These are phyloP conservation scores for Esox niger DNA, from an alignment of 2,113 vertebrate genomes.

Conservation along the genomic window DNA sequence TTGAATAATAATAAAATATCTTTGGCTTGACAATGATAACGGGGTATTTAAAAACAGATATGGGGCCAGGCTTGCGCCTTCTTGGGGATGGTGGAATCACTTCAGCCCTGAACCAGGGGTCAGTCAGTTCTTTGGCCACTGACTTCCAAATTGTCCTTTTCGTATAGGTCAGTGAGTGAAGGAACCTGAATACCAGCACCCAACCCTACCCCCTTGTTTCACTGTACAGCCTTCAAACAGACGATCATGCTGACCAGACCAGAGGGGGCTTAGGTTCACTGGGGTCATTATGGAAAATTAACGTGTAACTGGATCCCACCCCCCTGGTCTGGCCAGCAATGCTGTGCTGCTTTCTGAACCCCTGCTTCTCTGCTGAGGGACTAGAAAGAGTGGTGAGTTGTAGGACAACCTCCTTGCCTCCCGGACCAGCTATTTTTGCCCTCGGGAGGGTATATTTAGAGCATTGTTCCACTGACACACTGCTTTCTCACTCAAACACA, in stretches of 20 bases:
- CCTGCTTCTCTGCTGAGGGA: not conserved
- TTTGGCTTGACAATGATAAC: too few relatives aligned
- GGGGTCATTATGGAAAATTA: slow-evolving; percentile 36
- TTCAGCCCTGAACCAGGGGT: too few relatives aligned
- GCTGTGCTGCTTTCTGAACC: not conserved
- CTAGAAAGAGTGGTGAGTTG: not conserved
- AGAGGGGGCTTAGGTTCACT: slow-evolving; percentile 30
- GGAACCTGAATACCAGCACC: slow-evolving; percentile 11
- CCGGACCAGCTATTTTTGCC: slow-evolving; percentile 56
- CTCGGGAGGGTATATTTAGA: slow-evolving; percentile 62
- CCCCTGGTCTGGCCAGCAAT: slow-evolving; percentile 37
- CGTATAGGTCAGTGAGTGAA: slow-evolving; percentile 20
- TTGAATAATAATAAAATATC: too few relatives aligned
- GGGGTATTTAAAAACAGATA: too few relatives aligned
- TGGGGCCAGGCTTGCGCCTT: too few relatives aligned
- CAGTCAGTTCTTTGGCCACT: not conserved
- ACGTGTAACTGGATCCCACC: slow-evolving; percentile 45
- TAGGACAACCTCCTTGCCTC: slow-evolving; percentile 59
- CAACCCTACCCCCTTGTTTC: not conserved
- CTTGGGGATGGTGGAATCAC: too few relatives aligned
- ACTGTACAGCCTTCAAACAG: not conserved
- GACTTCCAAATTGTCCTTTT: slow-evolving; percentile 3
- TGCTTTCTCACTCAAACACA: slow-evolving; percentile 47
- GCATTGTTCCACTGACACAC: slow-evolving; percentile 70
- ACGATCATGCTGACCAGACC: slow-evolving; percentile 5